Percentiles rank a stretch among this genome's conserved stretches.
Evolutionary conservation across 2,797 vertebrate genomes (phyloP).

Genomic region (Diceros bicornis): DNA sequence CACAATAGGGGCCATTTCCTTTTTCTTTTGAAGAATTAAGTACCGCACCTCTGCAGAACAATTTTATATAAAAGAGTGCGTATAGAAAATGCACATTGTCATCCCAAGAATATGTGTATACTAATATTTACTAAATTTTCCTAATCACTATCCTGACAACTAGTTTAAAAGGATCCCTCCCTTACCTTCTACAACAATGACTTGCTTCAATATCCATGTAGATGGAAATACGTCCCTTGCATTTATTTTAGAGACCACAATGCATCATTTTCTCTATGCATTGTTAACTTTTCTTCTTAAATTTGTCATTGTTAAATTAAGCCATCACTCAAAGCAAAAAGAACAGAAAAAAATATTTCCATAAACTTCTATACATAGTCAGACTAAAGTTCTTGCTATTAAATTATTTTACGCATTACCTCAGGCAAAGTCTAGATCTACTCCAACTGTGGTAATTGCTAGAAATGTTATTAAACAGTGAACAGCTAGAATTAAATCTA

Average conservation of each 20-base stretch:
- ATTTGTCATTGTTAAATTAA: conserved; percentile 62
- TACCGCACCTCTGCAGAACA: neutral
- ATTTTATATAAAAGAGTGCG: neutral
- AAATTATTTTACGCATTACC: conserved; percentile 45
- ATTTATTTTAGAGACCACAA: conserved; percentile 33
- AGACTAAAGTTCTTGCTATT: conserved; percentile 50
- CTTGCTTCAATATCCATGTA: neutral
- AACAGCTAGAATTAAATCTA: conserved; percentile 65
- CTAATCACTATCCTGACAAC: neutral
- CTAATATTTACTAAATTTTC: conserved; percentile 6
- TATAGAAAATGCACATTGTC: neutral
- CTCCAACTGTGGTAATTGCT: conserved; percentile 48
- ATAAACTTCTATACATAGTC: conserved; percentile 54
- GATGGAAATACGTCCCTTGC: neutral
- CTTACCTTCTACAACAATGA: neutral
- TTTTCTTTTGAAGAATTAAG: conserved; percentile 41
- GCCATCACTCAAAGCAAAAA: neutral
- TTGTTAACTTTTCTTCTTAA: conserved; percentile 46
- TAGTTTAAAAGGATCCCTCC: neutral
- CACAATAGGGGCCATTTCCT: neutral
- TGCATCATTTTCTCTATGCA: neutral
- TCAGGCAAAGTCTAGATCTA: conserved; percentile 44
- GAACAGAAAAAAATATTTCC: neutral
- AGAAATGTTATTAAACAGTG: conserved; percentile 69
- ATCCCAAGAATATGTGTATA: conserved; percentile 3